phyloP scores from a whole-genome alignment of 1,140 invertebrate genomes.

The Nymphalis io region DNA sequence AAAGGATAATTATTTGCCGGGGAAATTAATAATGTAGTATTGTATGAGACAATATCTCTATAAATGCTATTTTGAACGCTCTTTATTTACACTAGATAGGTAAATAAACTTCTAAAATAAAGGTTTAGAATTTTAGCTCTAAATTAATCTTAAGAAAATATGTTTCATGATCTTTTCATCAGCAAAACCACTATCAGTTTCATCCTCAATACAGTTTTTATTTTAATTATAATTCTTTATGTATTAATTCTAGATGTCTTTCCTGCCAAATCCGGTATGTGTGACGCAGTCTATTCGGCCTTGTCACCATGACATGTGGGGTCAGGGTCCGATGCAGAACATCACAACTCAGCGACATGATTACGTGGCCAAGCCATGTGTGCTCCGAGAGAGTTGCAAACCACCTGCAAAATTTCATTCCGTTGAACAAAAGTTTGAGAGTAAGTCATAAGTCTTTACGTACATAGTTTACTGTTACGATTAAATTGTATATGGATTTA shows the following conservation, averaged over 20 bases:
- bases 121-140: too few species aligned
- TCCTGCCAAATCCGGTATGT: constrained; percentile 68
- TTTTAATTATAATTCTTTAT: not conserved
- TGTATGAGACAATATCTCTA: too few species aligned
- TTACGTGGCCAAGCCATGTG: constrained; percentile 84
- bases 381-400: constrained; percentile 77
- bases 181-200: not conserved
- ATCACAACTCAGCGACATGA: constrained; percentile 87
- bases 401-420: constrained; percentile 79
- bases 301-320: constrained; percentile 77
- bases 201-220: too few species aligned
- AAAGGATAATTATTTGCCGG: not conserved
- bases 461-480: too few species aligned
- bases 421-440: constrained; percentile 78
- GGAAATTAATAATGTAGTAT: too few species aligned
- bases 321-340: constrained; percentile 86
- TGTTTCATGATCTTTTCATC: too few species aligned
- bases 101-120: too few species aligned
- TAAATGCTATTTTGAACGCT: too few species aligned
- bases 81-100: too few species aligned
- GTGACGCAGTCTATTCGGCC: constrained; percentile 67
- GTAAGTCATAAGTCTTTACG: constrained; percentile 43
- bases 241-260: constrained; percentile 61
- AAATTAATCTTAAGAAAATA: too few species aligned
- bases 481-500: too few species aligned